Evolutionary conservation across 2,888 invertebrate species (phyloP).

Genomic region (Tipula confusa): DNA sequence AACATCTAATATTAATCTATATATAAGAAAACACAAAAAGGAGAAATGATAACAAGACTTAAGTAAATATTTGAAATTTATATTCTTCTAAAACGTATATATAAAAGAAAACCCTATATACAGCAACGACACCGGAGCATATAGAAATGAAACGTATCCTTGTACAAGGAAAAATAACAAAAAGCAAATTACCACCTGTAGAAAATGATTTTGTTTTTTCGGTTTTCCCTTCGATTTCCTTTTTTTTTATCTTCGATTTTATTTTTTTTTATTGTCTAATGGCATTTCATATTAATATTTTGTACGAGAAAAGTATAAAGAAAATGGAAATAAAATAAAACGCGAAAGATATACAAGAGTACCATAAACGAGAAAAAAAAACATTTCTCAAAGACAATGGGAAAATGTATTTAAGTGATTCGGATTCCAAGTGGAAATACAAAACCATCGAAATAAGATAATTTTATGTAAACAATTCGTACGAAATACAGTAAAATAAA

Average conservation of each 20-base stretch:
- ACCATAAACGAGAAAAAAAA: neutral
- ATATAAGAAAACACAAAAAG: neutral
- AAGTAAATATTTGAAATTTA: slow-evolving; percentile 25
- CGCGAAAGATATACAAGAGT: neutral
- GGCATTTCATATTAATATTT: neutral
- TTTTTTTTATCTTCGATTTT: too few relatives aligned
- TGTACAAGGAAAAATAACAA: neutral
- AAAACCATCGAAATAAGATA: slow-evolving; percentile 16
- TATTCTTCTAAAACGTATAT: neutral
- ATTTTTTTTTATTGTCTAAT: neutral
- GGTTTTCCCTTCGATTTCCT: neutral
- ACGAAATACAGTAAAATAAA: neutral
- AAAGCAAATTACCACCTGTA: slow-evolving; percentile 12
- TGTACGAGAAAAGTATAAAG: neutral
- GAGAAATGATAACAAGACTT: neutral
- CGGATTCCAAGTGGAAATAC: neutral
- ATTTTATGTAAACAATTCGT: slow-evolving; percentile 1
- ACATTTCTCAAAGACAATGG: slow-evolving; percentile 4
- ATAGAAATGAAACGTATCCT: neutral
- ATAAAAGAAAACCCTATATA: too few relatives aligned
- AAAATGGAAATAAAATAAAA: neutral
- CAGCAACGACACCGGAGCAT: too few relatives aligned
- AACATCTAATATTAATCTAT: slow-evolving; percentile 17
- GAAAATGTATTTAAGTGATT: neutral
- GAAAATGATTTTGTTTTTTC: neutral